Base-by-base conservation (phyloP, 1,140 invertebrate genomes). In the Phthorimaea operculella region DNA sequence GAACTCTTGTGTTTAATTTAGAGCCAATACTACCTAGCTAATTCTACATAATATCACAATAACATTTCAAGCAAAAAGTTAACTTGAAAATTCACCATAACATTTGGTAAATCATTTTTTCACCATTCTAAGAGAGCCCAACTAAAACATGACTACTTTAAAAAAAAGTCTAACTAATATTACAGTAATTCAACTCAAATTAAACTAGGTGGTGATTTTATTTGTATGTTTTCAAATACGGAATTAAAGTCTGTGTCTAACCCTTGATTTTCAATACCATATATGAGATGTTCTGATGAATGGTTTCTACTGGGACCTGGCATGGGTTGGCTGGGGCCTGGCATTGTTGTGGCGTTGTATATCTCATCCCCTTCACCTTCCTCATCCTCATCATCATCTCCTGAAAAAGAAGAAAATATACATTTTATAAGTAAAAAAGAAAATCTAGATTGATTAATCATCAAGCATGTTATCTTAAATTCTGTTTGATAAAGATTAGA, bases 201-300 rank as follows among this genome's bases (percentile, higher is more conserved):
- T 50, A 84, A 63, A 70, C 81, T 84, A 21, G 72, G 53, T 28
- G 82, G 74, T 52, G 79, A 70, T 67, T 87, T 85, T 54, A 87
- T 87, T 70, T 86, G 81, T 53, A 87, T 87, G 60, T 87, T 85
- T 70, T 87, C 82, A 72, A 87, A 87, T 4, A 83, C 84, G 8
- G 84, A 83, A 67, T 86, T 85, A 60, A 87, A 87, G 60, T 87
- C 83, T n/a, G 83, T 85, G 54, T 87, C 85, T 55, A 87, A 69
- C 10, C 84, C 85, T 55, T 83, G 77, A 59, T 87, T 87, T 55
- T 86, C 85, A 55, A 87, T 87, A 33, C 85, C 85, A 71, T 79
- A 83, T 11, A 86, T 61, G 0, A 86, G 72, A 61, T 85, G 82
- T 60, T 86, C 83, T 14, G 77, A 83, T 28, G 79, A 80, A 34